These are phyloP conservation scores for Agonopterix heracliana DNA, from an alignment of 2,888 invertebrate genomes.

Conservation along the genomic window DNA sequence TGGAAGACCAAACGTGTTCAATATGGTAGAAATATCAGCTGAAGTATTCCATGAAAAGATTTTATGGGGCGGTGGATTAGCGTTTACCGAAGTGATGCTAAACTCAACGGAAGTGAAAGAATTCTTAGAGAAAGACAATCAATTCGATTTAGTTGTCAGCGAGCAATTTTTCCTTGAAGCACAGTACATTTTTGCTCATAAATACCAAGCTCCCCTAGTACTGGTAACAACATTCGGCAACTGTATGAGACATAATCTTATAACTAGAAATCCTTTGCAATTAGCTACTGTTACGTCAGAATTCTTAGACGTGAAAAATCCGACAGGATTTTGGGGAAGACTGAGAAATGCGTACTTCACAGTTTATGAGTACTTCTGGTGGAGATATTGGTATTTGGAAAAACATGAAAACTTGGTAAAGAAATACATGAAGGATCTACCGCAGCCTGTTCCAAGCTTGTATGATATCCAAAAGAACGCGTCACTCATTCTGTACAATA, in stretches of 20 bases:
- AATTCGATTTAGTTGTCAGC: constrained; percentile 64
- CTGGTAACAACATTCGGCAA: constrained; percentile 59
- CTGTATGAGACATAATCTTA: constrained; percentile 58
- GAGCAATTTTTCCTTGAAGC: constrained; percentile 71
- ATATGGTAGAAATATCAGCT: constrained; percentile 48
- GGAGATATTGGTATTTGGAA: constrained; percentile 52
- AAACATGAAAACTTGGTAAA: constrained; percentile 49
- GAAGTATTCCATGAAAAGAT: constrained; percentile 51
- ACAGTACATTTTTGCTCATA: constrained; percentile 54
- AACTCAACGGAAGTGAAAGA: constrained; percentile 45
- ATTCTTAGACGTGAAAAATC: constrained; percentile 51
- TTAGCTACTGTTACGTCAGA: constrained; percentile 51
- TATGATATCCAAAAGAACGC: constrained; percentile 54
- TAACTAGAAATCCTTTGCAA: constrained; percentile 55
- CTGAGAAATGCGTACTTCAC: constrained; percentile 65
- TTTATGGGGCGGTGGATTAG: constrained; percentile 51
- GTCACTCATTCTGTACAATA: constrained; percentile 62
- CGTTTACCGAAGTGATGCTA: constrained; percentile 46
- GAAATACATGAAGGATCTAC: constrained; percentile 50
- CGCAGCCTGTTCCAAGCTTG: constrained; percentile 51
- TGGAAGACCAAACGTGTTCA: constrained; percentile 55
- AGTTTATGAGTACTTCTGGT: constrained; percentile 54
- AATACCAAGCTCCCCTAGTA: constrained; percentile 57
- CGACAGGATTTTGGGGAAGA: constrained; percentile 71
- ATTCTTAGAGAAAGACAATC: constrained; percentile 44